phyloP scores from a whole-genome alignment of 2,888 invertebrate species.

The Cataglyphis altisquamis region DNA sequence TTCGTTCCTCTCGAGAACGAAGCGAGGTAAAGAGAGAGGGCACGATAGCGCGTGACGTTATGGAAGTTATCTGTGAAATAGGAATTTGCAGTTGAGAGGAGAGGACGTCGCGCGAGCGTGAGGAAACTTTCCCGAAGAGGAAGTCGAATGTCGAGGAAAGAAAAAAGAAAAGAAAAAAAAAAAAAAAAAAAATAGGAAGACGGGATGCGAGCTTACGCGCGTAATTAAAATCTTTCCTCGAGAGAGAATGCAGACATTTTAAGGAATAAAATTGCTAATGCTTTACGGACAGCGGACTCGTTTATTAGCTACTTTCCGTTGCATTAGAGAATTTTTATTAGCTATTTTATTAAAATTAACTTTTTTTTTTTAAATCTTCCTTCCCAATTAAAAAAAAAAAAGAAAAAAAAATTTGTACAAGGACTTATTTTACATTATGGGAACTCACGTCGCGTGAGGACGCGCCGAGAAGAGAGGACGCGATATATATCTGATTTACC shows the following conservation, averaged over 20 bases:
- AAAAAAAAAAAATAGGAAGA: slow-evolving; percentile 1
- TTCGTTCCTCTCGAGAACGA: slow-evolving; percentile 10
- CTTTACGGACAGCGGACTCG: not conserved
- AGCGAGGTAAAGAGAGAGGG: slow-evolving; percentile 34
- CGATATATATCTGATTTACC: slow-evolving; percentile 81
- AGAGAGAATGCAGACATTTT: slow-evolving; percentile 24
- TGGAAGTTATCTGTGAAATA: slow-evolving; percentile 73
- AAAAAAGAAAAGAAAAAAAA: not conserved
- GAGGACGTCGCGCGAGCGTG: not conserved
- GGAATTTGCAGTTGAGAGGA: slow-evolving; percentile 65
- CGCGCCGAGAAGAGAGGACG: slow-evolving; percentile 69
- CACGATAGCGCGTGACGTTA: slow-evolving; percentile 65
- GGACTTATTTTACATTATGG: slow-evolving; percentile 75
- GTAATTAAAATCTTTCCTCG: slow-evolving; percentile 53
- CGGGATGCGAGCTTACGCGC: slow-evolving; percentile 38
- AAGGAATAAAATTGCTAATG: slow-evolving; percentile 18
- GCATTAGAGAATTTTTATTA: slow-evolving; percentile 25
- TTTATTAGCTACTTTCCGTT: slow-evolving; percentile 1
- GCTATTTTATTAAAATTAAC: slow-evolving; percentile 43
- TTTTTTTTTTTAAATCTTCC: not conserved
- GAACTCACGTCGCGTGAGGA: slow-evolving; percentile 74
- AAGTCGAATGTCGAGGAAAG: slow-evolving; percentile 35
- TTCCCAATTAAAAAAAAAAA: not conserved
- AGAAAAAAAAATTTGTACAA: slow-evolving; percentile 24
- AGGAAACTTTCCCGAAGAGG: slow-evolving; percentile 2